Evolutionary conservation across 1,140 invertebrate genomes (phyloP), one percentile per base, ranked within the genome.

Genomic region (Cotesia vestalis): DNA sequence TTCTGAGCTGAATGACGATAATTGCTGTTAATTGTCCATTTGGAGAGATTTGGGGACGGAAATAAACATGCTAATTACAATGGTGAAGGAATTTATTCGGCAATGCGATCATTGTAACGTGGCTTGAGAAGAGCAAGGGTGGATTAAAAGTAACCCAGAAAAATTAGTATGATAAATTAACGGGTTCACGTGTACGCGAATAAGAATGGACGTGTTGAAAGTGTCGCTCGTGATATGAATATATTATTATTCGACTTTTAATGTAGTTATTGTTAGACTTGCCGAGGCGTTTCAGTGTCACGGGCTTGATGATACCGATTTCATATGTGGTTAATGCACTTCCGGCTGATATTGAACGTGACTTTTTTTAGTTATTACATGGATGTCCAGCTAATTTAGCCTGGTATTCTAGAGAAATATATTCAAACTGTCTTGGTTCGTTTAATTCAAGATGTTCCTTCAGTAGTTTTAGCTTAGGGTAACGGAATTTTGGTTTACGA

Each of bases 211-310:
- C 74, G 72, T 77, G 78, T 80, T 75, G 83, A 85, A 85, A 85
- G 83, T 82, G 63, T 75, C 66, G 72, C 35, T 77, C 82, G 80
- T 85, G 84, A 53, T 36, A 71, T 71, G 84, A 85, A 85, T 86
- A 35, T 73, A 75, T 62, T 53, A 85, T 81, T 34, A 17, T 46
- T 46, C 27, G 27, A 27, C 11, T 46, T 46, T 46, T 9, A 8
- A 46, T 46, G 11, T 46, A 9, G 11, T 46, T 46, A 6, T 46
- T 46, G 5, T 46, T 46, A 46, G 6, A 46, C 11, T 46, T 46
- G 40, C 40, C 40, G 17, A 38, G 12, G 36, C 27, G 40, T 60
- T 59, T 68, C 73, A 75, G 78, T 80, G 80, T 69, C 78, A 80
- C 12, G 35, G 9, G 17, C 55, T 27, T 59, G 14, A 20, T 9